phyloP scores from a whole-genome alignment of 1,140 invertebrate genomes.

The Drosophila tristis region DNA sequence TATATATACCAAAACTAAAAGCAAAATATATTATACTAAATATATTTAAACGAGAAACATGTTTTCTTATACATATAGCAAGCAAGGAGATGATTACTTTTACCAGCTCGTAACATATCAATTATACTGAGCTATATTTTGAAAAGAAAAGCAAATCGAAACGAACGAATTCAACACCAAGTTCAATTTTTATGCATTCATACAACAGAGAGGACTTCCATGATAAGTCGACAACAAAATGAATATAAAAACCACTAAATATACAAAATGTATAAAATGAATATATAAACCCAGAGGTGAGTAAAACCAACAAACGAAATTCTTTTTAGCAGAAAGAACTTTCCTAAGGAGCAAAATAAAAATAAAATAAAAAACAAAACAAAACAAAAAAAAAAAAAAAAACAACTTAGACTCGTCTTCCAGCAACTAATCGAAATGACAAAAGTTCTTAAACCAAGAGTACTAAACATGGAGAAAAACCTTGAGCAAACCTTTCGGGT shows the following conservation, averaged over 20 bases:
- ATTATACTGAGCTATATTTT: conserved; percentile 74
- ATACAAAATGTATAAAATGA: conserved; percentile 15
- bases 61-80: conserved; percentile 50
- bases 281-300: conserved; percentile 56
- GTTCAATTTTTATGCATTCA: conserved; percentile 65
- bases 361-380: neutral
- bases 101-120: conserved; percentile 78
- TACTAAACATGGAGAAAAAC: conserved; percentile 26
- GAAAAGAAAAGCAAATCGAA: conserved; percentile 39
- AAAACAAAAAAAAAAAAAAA: conserved; percentile 41
- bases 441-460: conserved; percentile 58
- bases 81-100: conserved; percentile 49
- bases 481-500: conserved; percentile 15
- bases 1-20: conserved; percentile 28
- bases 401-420: conserved; percentile 78
- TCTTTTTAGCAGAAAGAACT: conserved; percentile 34
- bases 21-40: conserved; percentile 27
- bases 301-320: conserved; percentile 59
- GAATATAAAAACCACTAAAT: conserved; percentile 5
- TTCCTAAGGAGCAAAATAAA: conserved; percentile 17
- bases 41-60: conserved; percentile 42
- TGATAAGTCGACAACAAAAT: conserved; percentile 14
- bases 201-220: conserved; percentile 45
- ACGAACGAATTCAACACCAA: conserved; percentile 73
- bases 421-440: conserved; percentile 75